Evolutionary conservation across 2,888 invertebrate species (phyloP), one percentile per base, ranked within the genome.

Genomic region (Panzeria rudis): DNA sequence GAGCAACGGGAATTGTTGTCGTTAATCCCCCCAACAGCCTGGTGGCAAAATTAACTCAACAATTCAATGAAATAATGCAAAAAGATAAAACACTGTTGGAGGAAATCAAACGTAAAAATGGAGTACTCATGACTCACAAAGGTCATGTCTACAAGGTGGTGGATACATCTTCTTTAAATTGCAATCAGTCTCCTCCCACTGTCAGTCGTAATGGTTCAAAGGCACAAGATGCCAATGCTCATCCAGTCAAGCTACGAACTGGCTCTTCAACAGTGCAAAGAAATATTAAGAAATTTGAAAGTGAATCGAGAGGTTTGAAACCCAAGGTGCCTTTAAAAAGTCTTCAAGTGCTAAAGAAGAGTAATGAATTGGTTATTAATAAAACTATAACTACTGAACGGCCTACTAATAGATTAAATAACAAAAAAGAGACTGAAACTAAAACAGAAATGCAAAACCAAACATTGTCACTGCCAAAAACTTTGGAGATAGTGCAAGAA

Each of bases 41-140:
- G 90, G 96, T 96, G 44, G 95, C 95, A 62, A 94, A 95, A 89
- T 91, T 96, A 80, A 95, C 96, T 0, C 94, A 94, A 86, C 95
- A 95, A 89, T 96, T 95, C 89, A 95, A 96, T 89, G 94, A 95
- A 89, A 93, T 95, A 88, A 94, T 94, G 85, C 92, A 92, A 75
- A 91, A 92, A 84, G 92, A 93, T 84, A 89, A 89, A 13, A 89
- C 89, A 5, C 89, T 94, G 8, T 89, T 94, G 52, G 94, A 94
- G 86, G 94, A 94, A 89, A 93, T 94, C 6, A 94, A 94, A 90
- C 93, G 94, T 72, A 94, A 94, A 88, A 93, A 89, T 91, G 94
- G 93, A 90, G 94, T 94, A 54, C 87, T 93, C 82, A 87, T 90
- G 89, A 89, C 90, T 87, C 92, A 91, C 87, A 93, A 91, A 69